These are phyloP conservation scores for Trichopoda pennipes DNA, from an alignment of 2,888 invertebrate genomes.

Conservation along the genomic window DNA sequence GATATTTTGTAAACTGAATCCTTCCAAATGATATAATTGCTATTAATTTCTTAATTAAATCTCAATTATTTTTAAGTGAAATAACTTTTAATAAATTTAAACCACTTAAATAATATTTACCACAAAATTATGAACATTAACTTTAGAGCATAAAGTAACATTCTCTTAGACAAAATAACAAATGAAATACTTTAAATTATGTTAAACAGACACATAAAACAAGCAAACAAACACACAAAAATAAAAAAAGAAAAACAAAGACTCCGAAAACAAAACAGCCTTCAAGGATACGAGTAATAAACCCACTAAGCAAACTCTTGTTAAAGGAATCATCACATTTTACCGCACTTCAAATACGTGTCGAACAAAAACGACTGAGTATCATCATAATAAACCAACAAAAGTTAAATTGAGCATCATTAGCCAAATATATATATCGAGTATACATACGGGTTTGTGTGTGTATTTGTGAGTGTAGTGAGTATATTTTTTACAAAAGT, in stretches of 20 bases:
- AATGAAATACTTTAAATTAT: slow-evolving; percentile 57
- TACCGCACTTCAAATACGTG: slow-evolving; percentile 14
- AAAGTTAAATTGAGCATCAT: slow-evolving; percentile 65
- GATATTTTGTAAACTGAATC: too few relatives aligned
- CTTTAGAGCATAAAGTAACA: slow-evolving; percentile 44
- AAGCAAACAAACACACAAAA: slow-evolving; percentile 43
- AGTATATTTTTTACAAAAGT: slow-evolving; percentile 10
- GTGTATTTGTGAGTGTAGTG: slow-evolving; percentile 1
- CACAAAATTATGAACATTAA: slow-evolving; percentile 54
- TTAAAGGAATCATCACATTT: slow-evolving; percentile 29
- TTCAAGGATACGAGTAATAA: slow-evolving; percentile 22
- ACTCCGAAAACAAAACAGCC: not conserved
- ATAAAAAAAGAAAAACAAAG: not conserved
- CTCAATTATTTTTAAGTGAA: slow-evolving; percentile 1
- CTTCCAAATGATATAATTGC: too few relatives aligned
- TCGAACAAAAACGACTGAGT: not conserved
- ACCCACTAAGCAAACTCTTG: slow-evolving; percentile 35
- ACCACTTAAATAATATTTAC: slow-evolving; percentile 24
- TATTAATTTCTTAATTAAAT: not conserved
- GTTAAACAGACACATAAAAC: slow-evolving; percentile 53
- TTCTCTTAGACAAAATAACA: slow-evolving; percentile 21
- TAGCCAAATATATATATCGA: slow-evolving; percentile 36
- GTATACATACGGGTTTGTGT: not conserved
- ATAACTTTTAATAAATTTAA: slow-evolving; percentile 19
- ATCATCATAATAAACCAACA: slow-evolving; percentile 30